Percentiles rank a stretch among this genome's conserved stretches.
These are phyloP conservation scores for Ceratina japonica DNA, from an alignment of 1,140 invertebrate genomes.

Conservation along the genomic window DNA sequence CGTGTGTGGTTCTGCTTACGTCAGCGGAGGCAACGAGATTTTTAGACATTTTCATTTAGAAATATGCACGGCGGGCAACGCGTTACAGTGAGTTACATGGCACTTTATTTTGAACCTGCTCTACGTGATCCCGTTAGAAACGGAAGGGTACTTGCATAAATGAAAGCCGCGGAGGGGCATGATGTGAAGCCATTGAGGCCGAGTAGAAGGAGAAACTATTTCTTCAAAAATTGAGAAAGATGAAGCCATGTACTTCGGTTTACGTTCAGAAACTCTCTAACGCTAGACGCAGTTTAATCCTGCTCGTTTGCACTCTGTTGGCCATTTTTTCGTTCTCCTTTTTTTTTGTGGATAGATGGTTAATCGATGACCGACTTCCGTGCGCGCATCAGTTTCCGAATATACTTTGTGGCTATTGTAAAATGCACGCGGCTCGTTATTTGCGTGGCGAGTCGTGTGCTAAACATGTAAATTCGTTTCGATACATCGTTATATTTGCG, in stretches of 20 bases:
- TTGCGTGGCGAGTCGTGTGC: background rate
- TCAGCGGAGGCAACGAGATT: background rate
- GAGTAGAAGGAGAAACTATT: background rate
- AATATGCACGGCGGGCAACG: background rate
- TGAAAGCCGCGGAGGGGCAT: background rate
- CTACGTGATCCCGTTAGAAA: background rate
- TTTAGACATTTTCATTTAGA: background rate
- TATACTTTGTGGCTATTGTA: conserved; percentile 23
- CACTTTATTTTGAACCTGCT: background rate
- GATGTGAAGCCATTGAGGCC: background rate
- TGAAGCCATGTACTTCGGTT: background rate
- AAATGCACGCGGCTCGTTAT: conserved; percentile 5
- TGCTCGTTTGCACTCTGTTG: conserved; percentile 24
- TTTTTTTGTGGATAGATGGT: conserved; percentile 26
- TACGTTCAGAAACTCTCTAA: background rate
- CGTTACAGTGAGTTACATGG: background rate
- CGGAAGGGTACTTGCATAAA: background rate
- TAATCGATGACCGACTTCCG: conserved; percentile 54
- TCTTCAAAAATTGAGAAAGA: background rate
- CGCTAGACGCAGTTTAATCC: conserved; percentile 2
- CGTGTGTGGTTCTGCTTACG: background rate
- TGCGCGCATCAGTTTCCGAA: conserved; percentile 21
- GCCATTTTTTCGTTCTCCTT: background rate
- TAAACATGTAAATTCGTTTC: conserved; percentile 31
- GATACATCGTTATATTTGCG: background rate